Percentiles rank a stretch among this genome's conserved stretches.
phyloP scores from a whole-genome alignment of 53 echinoderm and acorn worm genomes.

The Arbacia lixula region DNA sequence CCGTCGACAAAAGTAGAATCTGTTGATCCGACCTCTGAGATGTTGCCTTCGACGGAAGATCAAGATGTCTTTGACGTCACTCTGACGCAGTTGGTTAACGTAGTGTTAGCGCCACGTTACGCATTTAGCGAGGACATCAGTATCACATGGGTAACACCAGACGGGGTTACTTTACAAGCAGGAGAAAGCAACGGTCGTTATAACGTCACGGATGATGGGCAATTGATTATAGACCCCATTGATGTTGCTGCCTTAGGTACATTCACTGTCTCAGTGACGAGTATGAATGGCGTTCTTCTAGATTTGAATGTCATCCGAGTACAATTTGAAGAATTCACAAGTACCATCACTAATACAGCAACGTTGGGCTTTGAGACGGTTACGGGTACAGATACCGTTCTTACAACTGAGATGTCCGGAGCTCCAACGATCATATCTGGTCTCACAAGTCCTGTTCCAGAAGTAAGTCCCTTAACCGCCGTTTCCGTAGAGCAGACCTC shows the following conservation, averaged over 20 bases:
- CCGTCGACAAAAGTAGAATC: too few species aligned
- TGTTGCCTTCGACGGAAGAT: not conserved
- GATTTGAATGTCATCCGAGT: conserved; percentile 26
- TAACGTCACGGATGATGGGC: conserved; percentile 3
- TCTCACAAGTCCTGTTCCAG: too few species aligned
- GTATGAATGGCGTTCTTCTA: not conserved
- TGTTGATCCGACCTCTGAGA: too few species aligned
- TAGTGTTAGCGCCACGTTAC: conserved; percentile 1
- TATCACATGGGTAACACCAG: conserved; percentile 15
- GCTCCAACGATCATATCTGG: not conserved
- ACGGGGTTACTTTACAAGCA: not conserved
- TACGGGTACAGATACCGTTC: too few species aligned
- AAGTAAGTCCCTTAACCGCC: too few species aligned
- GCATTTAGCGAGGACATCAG: not conserved
- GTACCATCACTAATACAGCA: too few species aligned
- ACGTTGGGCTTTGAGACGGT: not conserved
- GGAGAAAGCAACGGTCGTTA: conserved; percentile 10
- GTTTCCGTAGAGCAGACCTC: too few species aligned
- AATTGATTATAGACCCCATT: not conserved
- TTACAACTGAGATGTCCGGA: too few species aligned
- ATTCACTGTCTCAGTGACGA: conserved; percentile 9
- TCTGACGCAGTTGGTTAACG: not conserved
- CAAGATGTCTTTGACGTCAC: conserved; percentile 7
- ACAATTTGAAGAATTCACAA: not conserved
- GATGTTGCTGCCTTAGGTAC: not conserved